Evolutionary conservation across 2,888 invertebrate species (phyloP).

Genomic region (Drepana falcataria): DNA sequence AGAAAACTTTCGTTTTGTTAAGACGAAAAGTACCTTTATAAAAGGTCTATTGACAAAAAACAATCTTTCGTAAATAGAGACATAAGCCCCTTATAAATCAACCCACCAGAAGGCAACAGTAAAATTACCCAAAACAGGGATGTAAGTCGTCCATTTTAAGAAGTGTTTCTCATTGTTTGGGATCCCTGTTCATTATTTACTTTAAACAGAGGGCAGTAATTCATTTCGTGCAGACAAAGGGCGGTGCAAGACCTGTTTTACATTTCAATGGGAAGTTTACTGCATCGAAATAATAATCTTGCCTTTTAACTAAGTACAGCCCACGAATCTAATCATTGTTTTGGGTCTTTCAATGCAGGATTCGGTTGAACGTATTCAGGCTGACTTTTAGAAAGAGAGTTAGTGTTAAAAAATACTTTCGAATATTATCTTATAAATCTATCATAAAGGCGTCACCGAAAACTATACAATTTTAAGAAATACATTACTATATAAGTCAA

Average conservation of each 20-base stretch:
- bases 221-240: slow-evolving; percentile 35
- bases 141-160: neutral
- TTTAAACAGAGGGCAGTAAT: slow-evolving; percentile 22
- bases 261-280: slow-evolving; percentile 44
- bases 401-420: too few species aligned
- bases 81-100: neutral
- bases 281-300: slow-evolving; percentile 49
- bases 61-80: neutral
- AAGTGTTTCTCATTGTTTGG: neutral
- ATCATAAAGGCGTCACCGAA: too few species aligned
- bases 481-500: too few species aligned
- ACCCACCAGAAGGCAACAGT: neutral
- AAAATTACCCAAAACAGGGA: neutral
- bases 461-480: too few species aligned
- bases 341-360: too few species aligned
- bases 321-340: neutral
- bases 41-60: neutral
- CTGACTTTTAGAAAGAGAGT: too few species aligned
- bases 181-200: neutral
- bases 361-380: too few species aligned
- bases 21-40: too few species aligned
- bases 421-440: too few species aligned
- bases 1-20: too few species aligned
- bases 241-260: slow-evolving; percentile 32
- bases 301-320: slow-evolving; percentile 9